phyloP scores from a whole-genome alignment of 2,113 vertebrate genomes.

The Hymenochirus boettgeri region DNA sequence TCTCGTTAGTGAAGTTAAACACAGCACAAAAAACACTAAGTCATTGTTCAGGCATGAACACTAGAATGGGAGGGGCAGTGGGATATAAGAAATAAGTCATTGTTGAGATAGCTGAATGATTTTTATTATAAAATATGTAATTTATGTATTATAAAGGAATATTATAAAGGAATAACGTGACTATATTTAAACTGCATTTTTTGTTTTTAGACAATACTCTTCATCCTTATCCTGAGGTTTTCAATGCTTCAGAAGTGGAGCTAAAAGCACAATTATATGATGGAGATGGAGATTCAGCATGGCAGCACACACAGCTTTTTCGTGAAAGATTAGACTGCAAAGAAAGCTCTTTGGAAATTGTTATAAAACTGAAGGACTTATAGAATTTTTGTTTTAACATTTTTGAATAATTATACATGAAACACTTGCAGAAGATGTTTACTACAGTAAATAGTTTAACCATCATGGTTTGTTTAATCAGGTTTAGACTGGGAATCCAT shows the following conservation, averaged over 20 bases:
- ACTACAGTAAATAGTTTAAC: neutral
- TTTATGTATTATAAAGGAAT: too few relatives aligned
- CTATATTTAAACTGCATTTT: too few relatives aligned
- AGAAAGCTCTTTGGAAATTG: slow-evolving; percentile 78
- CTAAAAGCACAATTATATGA: slow-evolving; percentile 75
- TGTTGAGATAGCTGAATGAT: too few relatives aligned
- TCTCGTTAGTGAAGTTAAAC: too few relatives aligned
- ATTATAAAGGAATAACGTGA: too few relatives aligned
- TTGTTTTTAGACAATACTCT: slow-evolving; percentile 70
- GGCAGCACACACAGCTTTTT: slow-evolving; percentile 95
- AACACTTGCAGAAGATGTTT: neutral
- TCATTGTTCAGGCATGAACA: too few relatives aligned
- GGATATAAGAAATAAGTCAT: too few relatives aligned
- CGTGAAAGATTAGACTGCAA: slow-evolving; percentile 74
- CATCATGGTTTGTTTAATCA: too few relatives aligned
- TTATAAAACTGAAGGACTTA: slow-evolving; percentile 73
- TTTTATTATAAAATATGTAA: too few relatives aligned
- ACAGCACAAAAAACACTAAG: too few relatives aligned
- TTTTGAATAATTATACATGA: neutral
- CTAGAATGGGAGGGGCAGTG: too few relatives aligned
- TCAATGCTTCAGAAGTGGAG: slow-evolving; percentile 70
- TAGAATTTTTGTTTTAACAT: slow-evolving; percentile 50
- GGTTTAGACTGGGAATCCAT: too few relatives aligned
- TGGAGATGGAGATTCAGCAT: slow-evolving; percentile 75
- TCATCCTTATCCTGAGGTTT: slow-evolving; percentile 63